Conservation (phyloP, 2,888 invertebrate genomes). For the Galerucella pusilla region DNA sequence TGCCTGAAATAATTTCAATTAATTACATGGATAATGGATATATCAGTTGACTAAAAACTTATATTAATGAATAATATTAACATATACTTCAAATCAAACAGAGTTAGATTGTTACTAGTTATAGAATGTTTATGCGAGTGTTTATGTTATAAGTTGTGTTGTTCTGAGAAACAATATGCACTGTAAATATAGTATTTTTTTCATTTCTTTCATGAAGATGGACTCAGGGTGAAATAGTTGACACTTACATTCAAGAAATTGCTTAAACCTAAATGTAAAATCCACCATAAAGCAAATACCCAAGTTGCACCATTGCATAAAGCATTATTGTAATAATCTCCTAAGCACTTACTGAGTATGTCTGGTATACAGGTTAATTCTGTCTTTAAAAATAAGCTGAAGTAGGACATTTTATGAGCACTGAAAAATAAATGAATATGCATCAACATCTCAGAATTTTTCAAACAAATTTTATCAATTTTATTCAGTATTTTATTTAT, state of each 20-base stretch:
- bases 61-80: no score
- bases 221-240: background rate
- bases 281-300: constrained; percentile 58
- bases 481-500: background rate
- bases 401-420: constrained; percentile 44
- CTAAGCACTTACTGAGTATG: constrained; percentile 56
- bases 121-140: no score
- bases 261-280: constrained; percentile 58
- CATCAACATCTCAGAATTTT: background rate
- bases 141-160: constrained; percentile 6
- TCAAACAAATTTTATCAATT: background rate
- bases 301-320: constrained; percentile 61
- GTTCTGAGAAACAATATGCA: constrained; percentile 33
- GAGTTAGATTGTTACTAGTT: no score
- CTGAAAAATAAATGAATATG: constrained; percentile 16
- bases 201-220: no score
- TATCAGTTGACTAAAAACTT: no score
- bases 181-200: no score
- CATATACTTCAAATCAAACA: no score
- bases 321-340: constrained; percentile 60
- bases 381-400: constrained; percentile 56
- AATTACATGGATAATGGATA: background rate
- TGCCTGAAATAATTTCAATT: constrained; percentile 49
- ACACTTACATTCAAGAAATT: constrained; percentile 56
- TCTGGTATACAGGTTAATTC: constrained; percentile 60